These are phyloP conservation scores for Isichthys henryi DNA, from an alignment of 2,113 vertebrate species.

Conservation along the genomic window DNA sequence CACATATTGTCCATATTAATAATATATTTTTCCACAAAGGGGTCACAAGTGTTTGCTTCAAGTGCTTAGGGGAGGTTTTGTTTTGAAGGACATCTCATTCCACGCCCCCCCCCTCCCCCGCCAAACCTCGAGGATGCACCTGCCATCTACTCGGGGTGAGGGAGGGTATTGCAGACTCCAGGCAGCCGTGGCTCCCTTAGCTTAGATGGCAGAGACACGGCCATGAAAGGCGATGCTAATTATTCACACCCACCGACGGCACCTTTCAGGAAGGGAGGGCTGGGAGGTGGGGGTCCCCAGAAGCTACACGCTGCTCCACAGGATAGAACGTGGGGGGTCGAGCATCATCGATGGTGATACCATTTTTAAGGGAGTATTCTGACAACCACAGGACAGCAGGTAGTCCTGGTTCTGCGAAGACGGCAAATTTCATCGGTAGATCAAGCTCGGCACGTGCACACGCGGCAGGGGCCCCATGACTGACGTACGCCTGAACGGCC, in stretches of 20 bases:
- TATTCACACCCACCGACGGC: conserved; percentile 9
- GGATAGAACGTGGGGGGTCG: conserved; percentile 21
- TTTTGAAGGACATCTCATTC: neutral
- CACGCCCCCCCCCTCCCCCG: conserved; percentile 14
- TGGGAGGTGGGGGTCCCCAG: neutral
- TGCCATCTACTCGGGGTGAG: conserved; percentile 27
- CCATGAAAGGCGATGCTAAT: conserved; percentile 34
- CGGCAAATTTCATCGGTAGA: neutral
- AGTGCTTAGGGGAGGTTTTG: neutral
- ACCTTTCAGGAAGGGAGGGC: conserved; percentile 1
- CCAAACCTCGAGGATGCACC: conserved; percentile 36
- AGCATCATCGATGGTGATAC: neutral
- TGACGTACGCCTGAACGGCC: neutral
- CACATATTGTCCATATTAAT: neutral
- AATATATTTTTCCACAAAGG: neutral
- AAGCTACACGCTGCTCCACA: conserved; percentile 10
- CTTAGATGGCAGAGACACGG: conserved; percentile 3
- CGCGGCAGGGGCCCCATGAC: too few species aligned
- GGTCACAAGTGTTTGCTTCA: neutral
- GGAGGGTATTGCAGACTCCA: conserved; percentile 12
- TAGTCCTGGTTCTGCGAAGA: neutral
- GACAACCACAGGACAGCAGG: neutral
- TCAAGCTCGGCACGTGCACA: neutral
- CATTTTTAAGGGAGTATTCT: neutral
- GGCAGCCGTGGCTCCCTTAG: neutral